A percentile compares a stretch with the other conserved stretches of the same genome.
Conservation (phyloP, 2,888 invertebrate species). For the Ethmia dodecea region DNA sequence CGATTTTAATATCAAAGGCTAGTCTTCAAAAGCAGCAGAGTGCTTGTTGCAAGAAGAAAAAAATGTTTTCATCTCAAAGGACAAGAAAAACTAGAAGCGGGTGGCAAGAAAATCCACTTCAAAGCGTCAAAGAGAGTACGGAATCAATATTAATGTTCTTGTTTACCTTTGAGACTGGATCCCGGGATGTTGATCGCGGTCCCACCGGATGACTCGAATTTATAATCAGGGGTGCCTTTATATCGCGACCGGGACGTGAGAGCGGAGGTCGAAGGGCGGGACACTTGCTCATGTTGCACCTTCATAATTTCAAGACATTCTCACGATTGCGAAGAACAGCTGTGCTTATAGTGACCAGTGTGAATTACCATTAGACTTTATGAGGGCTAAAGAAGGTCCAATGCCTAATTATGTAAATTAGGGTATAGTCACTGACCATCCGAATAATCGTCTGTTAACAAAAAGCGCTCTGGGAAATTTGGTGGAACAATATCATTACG, state of each 20-base stretch:
- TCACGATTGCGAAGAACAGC: constrained; percentile 62
- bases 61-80: constrained; percentile 51
- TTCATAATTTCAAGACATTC: constrained; percentile 48
- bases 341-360: constrained; percentile 52
- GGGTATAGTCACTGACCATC: constrained; percentile 38
- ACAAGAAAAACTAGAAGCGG: constrained; percentile 46
- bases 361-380: constrained; percentile 65
- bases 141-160: constrained; percentile 73
- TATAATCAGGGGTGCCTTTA: constrained; percentile 67
- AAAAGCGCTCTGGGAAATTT: constrained; percentile 45
- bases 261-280: constrained; percentile 61
- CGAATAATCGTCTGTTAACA: constrained; percentile 41
- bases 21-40: constrained; percentile 19
- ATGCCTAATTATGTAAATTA: constrained; percentile 56
- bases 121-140: constrained; percentile 61
- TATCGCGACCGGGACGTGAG: constrained; percentile 50
- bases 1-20: constrained; percentile 34
- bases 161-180: constrained; percentile 64
- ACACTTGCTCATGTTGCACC: constrained; percentile 70
- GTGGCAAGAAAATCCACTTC: constrained; percentile 54
- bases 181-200: constrained; percentile 44
- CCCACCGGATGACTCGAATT: constrained; percentile 62
- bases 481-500: background rate
- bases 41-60: constrained; percentile 23
- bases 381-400: constrained; percentile 64